These are phyloP conservation scores for Malurus elegans DNA, from an alignment of 2,113 vertebrate species.

Conservation along the genomic window DNA sequence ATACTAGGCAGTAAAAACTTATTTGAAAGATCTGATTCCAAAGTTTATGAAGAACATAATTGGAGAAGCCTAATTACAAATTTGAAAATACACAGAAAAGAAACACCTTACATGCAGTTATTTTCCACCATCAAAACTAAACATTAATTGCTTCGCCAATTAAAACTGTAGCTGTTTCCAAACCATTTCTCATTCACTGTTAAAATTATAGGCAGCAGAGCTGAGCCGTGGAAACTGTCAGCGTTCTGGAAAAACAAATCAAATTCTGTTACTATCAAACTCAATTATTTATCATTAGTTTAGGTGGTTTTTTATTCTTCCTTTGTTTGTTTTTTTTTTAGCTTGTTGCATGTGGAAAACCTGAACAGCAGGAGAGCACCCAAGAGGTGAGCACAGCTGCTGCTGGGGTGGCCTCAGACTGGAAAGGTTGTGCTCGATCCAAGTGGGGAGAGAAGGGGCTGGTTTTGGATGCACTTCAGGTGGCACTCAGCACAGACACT, in stretches of 20 bases:
- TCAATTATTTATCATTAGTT: not conserved
- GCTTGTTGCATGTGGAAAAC: not conserved
- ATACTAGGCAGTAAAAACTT: constrained; percentile 8
- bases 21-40: constrained; percentile 27
- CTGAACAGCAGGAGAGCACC: not conserved
- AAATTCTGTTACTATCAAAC: not conserved
- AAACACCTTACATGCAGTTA: not conserved
- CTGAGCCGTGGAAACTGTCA: not conserved
- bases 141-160: constrained; percentile 10
- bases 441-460: not conserved
- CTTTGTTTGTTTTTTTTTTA: no score
- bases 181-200: not conserved
- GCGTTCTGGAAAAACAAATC: not conserved
- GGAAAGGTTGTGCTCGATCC: not conserved
- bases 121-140: constrained; percentile 36
- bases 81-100: constrained; percentile 13
- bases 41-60: constrained; percentile 29
- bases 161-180: constrained; percentile 16
- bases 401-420: not conserved
- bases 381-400: not conserved
- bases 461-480: not conserved
- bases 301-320: not conserved
- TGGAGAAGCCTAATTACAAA: constrained; percentile 37
- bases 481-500: not conserved
- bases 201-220: not conserved